Evolutionary conservation across 1,140 invertebrate species (phyloP).

Genomic region (Drosophila funebris): DNA sequence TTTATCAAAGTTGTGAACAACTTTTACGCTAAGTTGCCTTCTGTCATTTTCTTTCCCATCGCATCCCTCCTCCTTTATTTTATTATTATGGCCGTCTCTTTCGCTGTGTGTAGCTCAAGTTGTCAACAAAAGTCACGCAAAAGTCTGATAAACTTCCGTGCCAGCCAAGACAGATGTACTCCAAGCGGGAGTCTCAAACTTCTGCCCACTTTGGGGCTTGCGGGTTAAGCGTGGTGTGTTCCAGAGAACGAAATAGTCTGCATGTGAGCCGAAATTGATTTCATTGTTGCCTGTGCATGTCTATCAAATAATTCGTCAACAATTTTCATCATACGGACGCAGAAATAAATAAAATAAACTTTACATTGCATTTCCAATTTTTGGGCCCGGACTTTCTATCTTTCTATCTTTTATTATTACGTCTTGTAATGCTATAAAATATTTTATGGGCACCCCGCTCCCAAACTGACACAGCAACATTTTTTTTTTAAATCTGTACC

Average conservation of each 20-base stretch:
- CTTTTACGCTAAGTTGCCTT: constrained; percentile 53
- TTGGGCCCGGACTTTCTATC: not conserved
- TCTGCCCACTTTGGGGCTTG: constrained; percentile 58
- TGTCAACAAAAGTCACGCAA: constrained; percentile 77
- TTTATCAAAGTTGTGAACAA: constrained; percentile 41
- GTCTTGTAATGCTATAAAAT: constrained; percentile 57
- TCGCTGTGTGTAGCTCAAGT: constrained; percentile 50
- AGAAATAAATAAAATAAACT: constrained; percentile 56
- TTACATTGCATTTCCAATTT: constrained; percentile 65
- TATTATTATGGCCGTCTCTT: not conserved
- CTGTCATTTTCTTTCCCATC: constrained; percentile 38
- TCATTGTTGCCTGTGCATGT: constrained; percentile 32
- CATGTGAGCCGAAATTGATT: constrained; percentile 53
- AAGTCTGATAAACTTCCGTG: constrained; percentile 77
- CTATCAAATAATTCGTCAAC: constrained; percentile 53
- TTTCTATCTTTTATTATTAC: constrained; percentile 28
- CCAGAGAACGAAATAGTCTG: not conserved
- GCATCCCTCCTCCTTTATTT: not conserved
- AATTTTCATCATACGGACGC: constrained; percentile 40
- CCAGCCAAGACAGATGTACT: constrained; percentile 61
- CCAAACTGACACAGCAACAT: constrained; percentile 28
- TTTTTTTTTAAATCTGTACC: constrained; percentile 56
- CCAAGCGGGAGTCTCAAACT: constrained; percentile 14
- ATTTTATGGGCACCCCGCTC: constrained; percentile 48
- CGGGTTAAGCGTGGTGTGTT: not conserved